These are phyloP conservation scores for Chloropsis cyanopogon DNA, from an alignment of 2,113 vertebrate species.

Conservation along the genomic window DNA sequence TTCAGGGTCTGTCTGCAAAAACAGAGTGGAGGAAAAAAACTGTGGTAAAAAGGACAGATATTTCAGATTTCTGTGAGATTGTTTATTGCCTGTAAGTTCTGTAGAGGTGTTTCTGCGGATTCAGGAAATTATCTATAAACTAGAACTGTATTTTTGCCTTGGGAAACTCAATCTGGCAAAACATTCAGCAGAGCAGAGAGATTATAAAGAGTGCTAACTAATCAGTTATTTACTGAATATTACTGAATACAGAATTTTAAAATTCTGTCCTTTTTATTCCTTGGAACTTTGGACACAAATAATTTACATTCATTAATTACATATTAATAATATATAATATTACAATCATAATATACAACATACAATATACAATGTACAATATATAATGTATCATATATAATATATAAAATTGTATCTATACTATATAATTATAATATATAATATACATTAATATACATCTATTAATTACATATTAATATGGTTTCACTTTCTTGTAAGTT, in stretches of 20 bases:
- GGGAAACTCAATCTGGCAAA: not conserved
- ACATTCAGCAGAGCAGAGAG: not conserved
- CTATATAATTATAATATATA: too few relatives aligned
- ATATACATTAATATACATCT: too few relatives aligned
- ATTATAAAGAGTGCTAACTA: not conserved
- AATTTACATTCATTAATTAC: not conserved
- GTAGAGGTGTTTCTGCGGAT: not conserved
- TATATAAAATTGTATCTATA: too few relatives aligned
- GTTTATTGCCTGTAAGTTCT: not conserved
- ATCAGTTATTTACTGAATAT: not conserved
- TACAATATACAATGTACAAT: too few relatives aligned
- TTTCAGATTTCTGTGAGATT: not conserved
- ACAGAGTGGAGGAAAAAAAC: not conserved
- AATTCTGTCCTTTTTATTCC: not conserved
- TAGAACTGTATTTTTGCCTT: not conserved
- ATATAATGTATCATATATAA: too few relatives aligned
- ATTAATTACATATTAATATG: too few relatives aligned
- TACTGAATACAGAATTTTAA: not conserved
- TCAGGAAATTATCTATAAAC: not conserved
- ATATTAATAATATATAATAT: too few relatives aligned
- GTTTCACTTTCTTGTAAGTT: not conserved
- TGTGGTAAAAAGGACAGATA: not conserved
- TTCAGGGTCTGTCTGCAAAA: not conserved
- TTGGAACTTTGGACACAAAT: not conserved
- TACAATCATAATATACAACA: too few relatives aligned